A percentile compares a stretch with the other conserved stretches of the same genome.
phyloP scores from a whole-genome alignment of 2,797 vertebrate genomes.

The Oophaga sylvatica region DNA sequence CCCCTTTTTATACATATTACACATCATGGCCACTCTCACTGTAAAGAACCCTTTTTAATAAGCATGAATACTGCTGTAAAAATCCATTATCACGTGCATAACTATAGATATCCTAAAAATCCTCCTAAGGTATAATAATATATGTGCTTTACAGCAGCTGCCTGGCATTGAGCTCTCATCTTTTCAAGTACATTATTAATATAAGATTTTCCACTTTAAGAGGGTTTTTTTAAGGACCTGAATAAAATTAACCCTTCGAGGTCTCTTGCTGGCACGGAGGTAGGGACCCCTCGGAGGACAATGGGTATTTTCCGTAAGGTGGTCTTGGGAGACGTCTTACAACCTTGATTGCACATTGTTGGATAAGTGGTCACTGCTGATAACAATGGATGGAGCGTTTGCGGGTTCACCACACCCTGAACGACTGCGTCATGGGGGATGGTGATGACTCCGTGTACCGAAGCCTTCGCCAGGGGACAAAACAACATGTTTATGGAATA shows the following conservation, averaged over 20 bases:
- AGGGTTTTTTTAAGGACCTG: no score
- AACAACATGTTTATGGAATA: neutral
- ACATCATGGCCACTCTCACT: neutral
- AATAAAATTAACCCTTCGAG: neutral
- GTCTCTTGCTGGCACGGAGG: neutral
- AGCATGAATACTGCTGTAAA: neutral
- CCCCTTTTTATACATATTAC: neutral
- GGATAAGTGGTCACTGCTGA: neutral
- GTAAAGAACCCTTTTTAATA: neutral
- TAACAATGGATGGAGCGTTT: neutral
- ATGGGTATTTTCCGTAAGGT: constrained; percentile 9
- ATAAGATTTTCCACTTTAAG: neutral
- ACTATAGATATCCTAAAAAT: neutral
- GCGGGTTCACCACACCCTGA: neutral
- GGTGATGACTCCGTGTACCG: neutral
- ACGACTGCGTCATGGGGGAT: neutral
- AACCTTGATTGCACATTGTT: neutral
- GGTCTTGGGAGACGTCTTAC: neutral
- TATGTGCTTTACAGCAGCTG: neutral
- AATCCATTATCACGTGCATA: neutral
- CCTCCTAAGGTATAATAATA: neutral
- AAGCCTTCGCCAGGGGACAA: neutral
- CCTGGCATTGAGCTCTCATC: neutral
- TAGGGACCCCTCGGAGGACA: neutral
- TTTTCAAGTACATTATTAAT: neutral